Conservation (phyloP, 2,113 vertebrate genomes). For the Nasalis larvatus region DNA sequence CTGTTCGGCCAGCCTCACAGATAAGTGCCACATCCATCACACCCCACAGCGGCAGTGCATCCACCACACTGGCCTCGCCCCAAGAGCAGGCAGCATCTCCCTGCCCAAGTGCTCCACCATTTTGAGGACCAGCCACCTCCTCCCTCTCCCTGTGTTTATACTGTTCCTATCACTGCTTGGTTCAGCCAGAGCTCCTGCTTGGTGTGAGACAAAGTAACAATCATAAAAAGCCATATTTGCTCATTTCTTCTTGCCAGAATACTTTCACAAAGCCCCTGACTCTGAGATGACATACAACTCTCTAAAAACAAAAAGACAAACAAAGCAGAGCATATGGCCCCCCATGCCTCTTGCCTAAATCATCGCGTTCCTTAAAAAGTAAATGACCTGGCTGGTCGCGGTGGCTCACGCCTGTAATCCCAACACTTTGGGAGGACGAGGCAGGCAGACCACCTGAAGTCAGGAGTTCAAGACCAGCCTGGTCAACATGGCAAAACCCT, state of each 20-base stretch:
- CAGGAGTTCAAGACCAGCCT: background rate
- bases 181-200: background rate
- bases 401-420: background rate
- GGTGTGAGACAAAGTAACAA: background rate
- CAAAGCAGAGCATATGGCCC: background rate
- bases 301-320: background rate
- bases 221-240: background rate
- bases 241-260: background rate
- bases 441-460: background rate
- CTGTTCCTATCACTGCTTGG: background rate
- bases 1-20: background rate
- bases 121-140: no score
- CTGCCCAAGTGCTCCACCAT: fast-evolving
- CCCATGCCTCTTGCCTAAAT: background rate
- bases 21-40: background rate
- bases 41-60: background rate
- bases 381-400: fast-evolving
- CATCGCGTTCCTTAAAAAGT: background rate
- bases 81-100: background rate
- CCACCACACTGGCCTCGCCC: fast-evolving
- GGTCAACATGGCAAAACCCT: background rate
- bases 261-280: background rate
- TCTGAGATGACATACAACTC: background rate
- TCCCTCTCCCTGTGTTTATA: background rate
- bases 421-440: background rate